phyloP scores from a whole-genome alignment of 64 coral and sea anemone genomes.

The Montipora foliosa region DNA sequence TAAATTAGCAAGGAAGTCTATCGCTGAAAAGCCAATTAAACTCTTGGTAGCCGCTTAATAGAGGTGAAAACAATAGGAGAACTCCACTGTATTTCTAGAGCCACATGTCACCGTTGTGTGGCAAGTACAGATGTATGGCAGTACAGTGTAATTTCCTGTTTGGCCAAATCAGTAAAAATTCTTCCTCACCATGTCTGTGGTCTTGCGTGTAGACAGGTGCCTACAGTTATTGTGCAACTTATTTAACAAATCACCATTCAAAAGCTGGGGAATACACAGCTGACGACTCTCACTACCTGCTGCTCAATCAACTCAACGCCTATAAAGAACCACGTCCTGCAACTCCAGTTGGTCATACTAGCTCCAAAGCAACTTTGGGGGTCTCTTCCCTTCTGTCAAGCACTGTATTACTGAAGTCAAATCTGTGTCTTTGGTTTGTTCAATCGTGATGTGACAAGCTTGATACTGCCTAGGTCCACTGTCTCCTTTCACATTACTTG shows the following conservation, averaged over 20 bases:
- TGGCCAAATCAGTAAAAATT: conserved; percentile 58
- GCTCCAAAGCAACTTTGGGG: not conserved
- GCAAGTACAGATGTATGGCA: conserved; percentile 38
- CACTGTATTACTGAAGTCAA: not conserved
- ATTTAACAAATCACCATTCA: conserved; percentile 12
- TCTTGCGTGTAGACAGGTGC: conserved; percentile 45
- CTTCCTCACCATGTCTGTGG: conserved; percentile 37
- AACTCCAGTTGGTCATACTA: too few species aligned
- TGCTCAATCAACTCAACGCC: not conserved
- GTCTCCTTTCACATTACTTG: not conserved
- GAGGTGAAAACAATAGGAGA: too few species aligned
- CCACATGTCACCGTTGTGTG: conserved; percentile 24
- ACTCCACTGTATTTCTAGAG: not conserved
- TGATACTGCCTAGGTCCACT: not conserved
- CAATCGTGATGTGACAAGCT: not conserved
- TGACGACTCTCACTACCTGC: not conserved
- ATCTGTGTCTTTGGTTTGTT: not conserved
- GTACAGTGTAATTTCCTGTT: conserved; percentile 29
- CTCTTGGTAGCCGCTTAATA: too few species aligned
- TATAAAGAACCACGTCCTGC: too few species aligned
- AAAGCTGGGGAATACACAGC: conserved; percentile 30
- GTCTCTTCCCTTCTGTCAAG: not conserved
- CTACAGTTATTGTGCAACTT: conserved; percentile 54
- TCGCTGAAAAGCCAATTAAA: too few species aligned
- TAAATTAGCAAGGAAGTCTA: too few species aligned